Evolutionary conservation across 2,888 invertebrate genomes (phyloP), one percentile per base, ranked within the genome.

Genomic region (Ophion ventricosus): DNA sequence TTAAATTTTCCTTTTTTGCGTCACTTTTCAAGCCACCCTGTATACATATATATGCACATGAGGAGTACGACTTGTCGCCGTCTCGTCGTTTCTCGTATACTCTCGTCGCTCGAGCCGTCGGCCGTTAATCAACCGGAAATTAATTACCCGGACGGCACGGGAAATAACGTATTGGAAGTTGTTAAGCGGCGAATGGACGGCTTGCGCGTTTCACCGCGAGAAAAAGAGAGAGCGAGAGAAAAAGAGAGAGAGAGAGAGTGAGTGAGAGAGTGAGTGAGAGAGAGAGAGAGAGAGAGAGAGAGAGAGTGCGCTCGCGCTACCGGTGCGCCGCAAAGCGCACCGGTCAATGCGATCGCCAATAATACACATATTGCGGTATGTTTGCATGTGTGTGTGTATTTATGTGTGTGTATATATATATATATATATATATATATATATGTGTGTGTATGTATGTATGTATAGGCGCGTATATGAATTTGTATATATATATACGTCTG

Each of bases 61-160:
- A 43, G 43, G 43, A 8, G 43, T 43, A 43, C 43, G 43, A 17
- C 43, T 43, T 43, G 17, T 61, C 73, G 67, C 73, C 61, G 35
- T 59, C 74, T 69, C 70, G 74, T 74, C 70, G 43, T 67, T 63
- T 75, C 79, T 64, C 76, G 63, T 59, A n/a, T 54, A 66, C 61
- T 72, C 82, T 80, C 76, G 82, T 76, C 59, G 57, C 25, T 40
- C 77, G 75, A 54, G 54, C 54, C 64, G 49, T 75, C 54, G 75
- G 82, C 59, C 76, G 83, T 86, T 84, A 86, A 85, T 86, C 81
- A 83, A 76, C 57, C 73, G 78, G 80, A 81, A 83, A 86, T 85
- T 86, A 86, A 86, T 86, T 85, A 83, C 76, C 78, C 81, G 63
- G 81, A 81, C 78, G 77, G 74, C 81, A 74, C 67, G 76, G 70